Evolutionary conservation across 2,888 invertebrate genomes (phyloP), one percentile per base, ranked within the genome.

Genomic region (Drosophila lutescens): DNA sequence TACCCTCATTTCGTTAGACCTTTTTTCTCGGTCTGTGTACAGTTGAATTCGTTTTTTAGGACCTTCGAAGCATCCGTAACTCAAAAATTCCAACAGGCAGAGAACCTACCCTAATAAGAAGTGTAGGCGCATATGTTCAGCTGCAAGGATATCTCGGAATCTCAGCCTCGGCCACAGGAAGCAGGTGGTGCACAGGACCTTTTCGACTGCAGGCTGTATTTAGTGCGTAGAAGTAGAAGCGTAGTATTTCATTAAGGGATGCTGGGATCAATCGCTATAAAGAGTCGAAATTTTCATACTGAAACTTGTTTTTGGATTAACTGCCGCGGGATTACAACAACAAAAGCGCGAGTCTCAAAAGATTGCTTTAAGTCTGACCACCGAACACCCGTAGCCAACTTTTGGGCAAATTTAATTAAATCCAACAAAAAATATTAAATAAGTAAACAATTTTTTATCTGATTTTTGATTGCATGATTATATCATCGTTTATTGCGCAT

Each of bases 171-270:
- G 51, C 12, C 63, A 54, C 71, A 71, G 71, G 71, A 71, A 71
- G 71, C 71, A 71, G 71, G 71, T 71, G 70, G 70, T 61, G 56
- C 71, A 56, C 62, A 50, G 53, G 57, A 44, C 34, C 41, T 53
- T 20, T 32, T 17, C 36, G 34, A 23, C 56, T 61, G 62, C 62
- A 70, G 61, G 56, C 62, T 38, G 53, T 69, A 32, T 30, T 58
- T 59, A 67, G 67, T 67, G 59, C 67, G 68, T 55, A 67, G 56
- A 50, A 49, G 68, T 55, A 67, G 50, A 50, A 38, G 68, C 68
- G 53, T 47, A 38, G 61, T 40, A 53, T 54, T 70, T 61, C 70
- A 63, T 41, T 62, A 49, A 49, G 62, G 62, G 62, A 63, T 63
- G 62, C 63, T 63, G 62, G 9, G n/a, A 15, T 43, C n/a, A n/a